Base-by-base conservation (phyloP, 1,140 invertebrate species). In the Cephus cinctus region DNA sequence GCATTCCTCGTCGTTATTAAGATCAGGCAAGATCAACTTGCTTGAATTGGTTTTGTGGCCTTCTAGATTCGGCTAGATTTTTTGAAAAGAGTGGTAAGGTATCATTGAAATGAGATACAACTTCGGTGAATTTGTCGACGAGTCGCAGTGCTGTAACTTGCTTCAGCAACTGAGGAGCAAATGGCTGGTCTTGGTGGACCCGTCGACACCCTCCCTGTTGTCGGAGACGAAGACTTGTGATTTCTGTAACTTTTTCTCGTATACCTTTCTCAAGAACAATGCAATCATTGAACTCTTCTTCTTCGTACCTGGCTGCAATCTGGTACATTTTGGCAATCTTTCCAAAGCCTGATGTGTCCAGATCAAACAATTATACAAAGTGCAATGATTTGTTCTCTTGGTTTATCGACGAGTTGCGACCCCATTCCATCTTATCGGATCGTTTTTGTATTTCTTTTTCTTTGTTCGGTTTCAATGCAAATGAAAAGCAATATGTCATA, bases 261-360 rank as follows among this genome's bases (percentile, higher is more conserved):
- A 45, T 45, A 15, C 25, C 30, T 34, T 45, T 34, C 30, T 15
- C 11, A 8, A 31, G 31, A 35, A 16, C 11, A 12, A 45, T 45
- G 30, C 35, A 45, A 16, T 23, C 16, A 15, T 35, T 45, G 34
- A 46, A 46, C 12, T 35, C 31, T 15, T 35, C 14, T 20, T 45
- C 21, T 12, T 45, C 11, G 35, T 35, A 23, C 32, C 12, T 34
- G 14, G 32, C 43, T 20, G 31, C 43, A 15, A 45, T 45, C 15
- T 45, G 43, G 6, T 14, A 15, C 16, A 45, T 35, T 35, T 34
- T 32, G 18, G 30, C 43, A 21, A 12, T 27, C 11, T 34, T 20
- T 14, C 18, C 43, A 23, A 45, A 45, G 16, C 43, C 43, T 19
- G 32, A 36, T 15, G 23, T 46, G 18, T 46, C 43, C 11, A 38